These are phyloP conservation scores for Taxidea taxus DNA, from an alignment of 2,113 vertebrate genomes.

Conservation along the genomic window DNA sequence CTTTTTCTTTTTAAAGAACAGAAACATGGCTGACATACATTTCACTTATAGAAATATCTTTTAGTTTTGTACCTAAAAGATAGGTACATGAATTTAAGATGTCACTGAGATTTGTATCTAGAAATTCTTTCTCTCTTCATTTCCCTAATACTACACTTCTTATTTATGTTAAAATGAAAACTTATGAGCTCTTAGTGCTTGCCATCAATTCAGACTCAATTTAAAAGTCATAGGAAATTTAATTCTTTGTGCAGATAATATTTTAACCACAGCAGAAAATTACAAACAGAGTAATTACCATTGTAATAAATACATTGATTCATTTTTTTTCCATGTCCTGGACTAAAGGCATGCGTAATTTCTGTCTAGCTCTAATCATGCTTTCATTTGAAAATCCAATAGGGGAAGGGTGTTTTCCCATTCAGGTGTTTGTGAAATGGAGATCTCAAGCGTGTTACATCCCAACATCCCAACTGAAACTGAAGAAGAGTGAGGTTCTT, in stretches of 20 bases:
- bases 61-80: not conserved
- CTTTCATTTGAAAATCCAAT: not conserved
- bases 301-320: not conserved
- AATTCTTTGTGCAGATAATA: not conserved
- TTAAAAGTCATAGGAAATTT: slow-evolving; percentile 30
- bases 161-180: slow-evolving; percentile 9
- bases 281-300: not conserved
- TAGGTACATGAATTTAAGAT: not conserved
- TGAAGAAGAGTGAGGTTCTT: not conserved
- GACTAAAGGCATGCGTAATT: not conserved
- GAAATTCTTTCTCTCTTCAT: not conserved
- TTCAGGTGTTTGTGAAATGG: not conserved
- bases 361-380: not conserved
- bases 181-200: not conserved
- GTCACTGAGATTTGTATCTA: not conserved
- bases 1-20: slow-evolving; percentile 4
- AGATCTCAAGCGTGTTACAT: not conserved
- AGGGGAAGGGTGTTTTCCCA: not conserved
- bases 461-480: not conserved
- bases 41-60: not conserved
- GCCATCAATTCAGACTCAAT: not conserved
- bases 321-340: not conserved
- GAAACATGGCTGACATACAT: not conserved
- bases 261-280: not conserved
- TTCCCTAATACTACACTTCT: not conserved